Evolutionary conservation across 2,888 invertebrate genomes (phyloP), one percentile per base, ranked within the genome.

Genomic region (Parthenolecanium corni): DNA sequence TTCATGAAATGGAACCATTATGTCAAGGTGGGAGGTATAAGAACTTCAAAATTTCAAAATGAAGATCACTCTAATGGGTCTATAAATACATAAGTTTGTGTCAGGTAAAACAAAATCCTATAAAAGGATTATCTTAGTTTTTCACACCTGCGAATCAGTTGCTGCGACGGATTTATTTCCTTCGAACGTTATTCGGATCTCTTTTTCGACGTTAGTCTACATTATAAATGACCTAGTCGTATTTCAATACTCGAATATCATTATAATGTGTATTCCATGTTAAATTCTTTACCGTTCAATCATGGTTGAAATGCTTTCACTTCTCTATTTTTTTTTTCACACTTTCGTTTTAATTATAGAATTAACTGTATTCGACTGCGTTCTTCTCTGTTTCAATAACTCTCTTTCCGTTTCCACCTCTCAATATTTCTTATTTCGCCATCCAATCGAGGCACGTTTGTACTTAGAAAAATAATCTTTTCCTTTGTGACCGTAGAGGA

Each of bases 321-420:
- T 56, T 56, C 56, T 56, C 42, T n/a, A n/a, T n/a, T 56, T 56
- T 56, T 56, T 52, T 53, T 56, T 56, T 56, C 56, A 56, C 56
- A 56, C 56, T 56, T 56, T 56, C 56, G 56, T 56, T 56, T 56
- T 56, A 56, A 56, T 56, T 56, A 56, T 56, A 56, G 56, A 56
- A 56, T 56, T 56, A 56, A 56, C 56, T 56, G 56, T 56, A 42
- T 42, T 42, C 31, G 31, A 31, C 31, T 31, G 31, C 31, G 31
- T 31, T 31, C 9, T 31, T 31, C 31, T 31, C 31, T n/a, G n/a
- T 31, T 31, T 31, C 18, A 4, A 42, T 42, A 3, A 6, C 14
- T 42, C 44, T 14, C 18, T 42, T 14, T 42, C 18, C 14, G 5
- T 42, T 42, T 42, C 44, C 44, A 6, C 14, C 14, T 42, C 14